Percentiles rank a stretch among this genome's conserved stretches.
Conservation (phyloP, 2,113 vertebrate genomes). For the Lethenteron reissneri region DNA sequence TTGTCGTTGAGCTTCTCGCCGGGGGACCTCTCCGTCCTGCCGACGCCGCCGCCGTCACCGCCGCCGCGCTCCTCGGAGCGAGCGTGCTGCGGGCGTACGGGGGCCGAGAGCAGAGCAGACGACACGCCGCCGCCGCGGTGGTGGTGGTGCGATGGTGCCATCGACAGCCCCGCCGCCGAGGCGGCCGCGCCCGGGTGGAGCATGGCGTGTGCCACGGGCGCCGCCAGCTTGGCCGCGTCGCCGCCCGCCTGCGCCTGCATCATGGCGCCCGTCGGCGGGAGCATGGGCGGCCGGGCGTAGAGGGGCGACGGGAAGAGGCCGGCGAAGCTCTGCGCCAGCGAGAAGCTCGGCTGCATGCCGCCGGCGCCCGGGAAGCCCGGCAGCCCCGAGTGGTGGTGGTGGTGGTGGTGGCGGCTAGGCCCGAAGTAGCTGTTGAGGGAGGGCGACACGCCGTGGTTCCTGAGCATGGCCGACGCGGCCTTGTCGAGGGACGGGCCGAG, state of each 20-base stretch:
- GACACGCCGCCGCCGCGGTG: neutral
- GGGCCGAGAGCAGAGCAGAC: no score
- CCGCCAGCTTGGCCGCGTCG: neutral
- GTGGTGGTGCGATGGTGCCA: neutral
- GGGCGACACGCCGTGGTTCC: slow-evolving; percentile 2
- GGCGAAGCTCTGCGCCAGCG: slow-evolving; percentile 54
- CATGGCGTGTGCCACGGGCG: slow-evolving; percentile 2
- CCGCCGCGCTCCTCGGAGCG: neutral
- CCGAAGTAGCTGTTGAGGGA: slow-evolving; percentile 2
- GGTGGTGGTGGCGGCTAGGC: neutral
- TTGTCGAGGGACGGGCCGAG: slow-evolving; percentile 5
- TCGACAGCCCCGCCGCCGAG: neutral
- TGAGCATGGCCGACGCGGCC: slow-evolving; percentile 1
- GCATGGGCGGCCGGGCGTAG: slow-evolving; percentile 68
- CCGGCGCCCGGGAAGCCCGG: slow-evolving; percentile 45
- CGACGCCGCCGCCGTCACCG: no score
- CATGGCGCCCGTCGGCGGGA: slow-evolving; percentile 61
- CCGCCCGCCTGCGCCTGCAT: neutral
- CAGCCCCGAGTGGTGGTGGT: slow-evolving; percentile 40
- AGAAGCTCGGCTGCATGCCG: slow-evolving; percentile 44
- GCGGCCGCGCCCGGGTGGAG: neutral
- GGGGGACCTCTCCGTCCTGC: slow-evolving; percentile 36
- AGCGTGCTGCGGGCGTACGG: no score
- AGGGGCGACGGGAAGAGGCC: slow-evolving; percentile 71
- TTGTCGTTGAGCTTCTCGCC: slow-evolving; percentile 52